Percentiles rank a stretch among this genome's conserved stretches.
Conservation (phyloP, 2,888 invertebrate species). For the Morpho achilles region DNA sequence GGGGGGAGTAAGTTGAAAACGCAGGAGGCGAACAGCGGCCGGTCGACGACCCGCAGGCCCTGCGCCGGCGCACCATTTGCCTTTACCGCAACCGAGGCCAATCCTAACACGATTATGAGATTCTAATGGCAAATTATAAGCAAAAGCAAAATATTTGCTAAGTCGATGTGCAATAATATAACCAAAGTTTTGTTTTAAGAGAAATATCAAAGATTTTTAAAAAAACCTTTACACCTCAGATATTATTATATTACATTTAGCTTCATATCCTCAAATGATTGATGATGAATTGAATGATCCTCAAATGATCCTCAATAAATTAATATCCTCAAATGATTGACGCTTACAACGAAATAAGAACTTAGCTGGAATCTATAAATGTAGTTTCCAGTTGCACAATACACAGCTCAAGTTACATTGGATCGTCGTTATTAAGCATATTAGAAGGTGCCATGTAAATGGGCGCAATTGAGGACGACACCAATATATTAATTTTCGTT, state of each 20-base stretch:
- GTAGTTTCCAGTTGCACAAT: neutral
- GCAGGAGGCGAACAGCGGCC: slow-evolving; percentile 72
- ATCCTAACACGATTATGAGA: slow-evolving; percentile 61
- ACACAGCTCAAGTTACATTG: slow-evolving; percentile 2
- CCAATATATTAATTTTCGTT: slow-evolving; percentile 46
- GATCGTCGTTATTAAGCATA: slow-evolving; percentile 3
- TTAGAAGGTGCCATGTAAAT: slow-evolving; percentile 11
- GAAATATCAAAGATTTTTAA: too few relatives aligned
- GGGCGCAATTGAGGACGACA: slow-evolving; percentile 32
- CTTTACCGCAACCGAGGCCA: slow-evolving; percentile 44
- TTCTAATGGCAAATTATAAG: slow-evolving; percentile 24
- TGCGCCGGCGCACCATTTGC: slow-evolving; percentile 69
- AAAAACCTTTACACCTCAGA: too few relatives aligned
- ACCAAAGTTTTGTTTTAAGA: too few relatives aligned
- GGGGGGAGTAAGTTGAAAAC: slow-evolving; percentile 56
- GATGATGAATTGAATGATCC: too few relatives aligned
- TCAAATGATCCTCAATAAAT: too few relatives aligned
- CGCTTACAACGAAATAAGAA: too few relatives aligned
- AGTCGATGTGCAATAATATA: too few relatives aligned
- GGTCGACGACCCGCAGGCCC: slow-evolving; percentile 76
- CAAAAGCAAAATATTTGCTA: neutral
- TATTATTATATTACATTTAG: too few relatives aligned
- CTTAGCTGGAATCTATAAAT: too few relatives aligned
- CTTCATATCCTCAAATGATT: too few relatives aligned
- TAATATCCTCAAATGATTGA: too few relatives aligned